Evolutionary conservation across 2,113 vertebrate genomes (phyloP).

Genomic region (Arvicanthis niloticus): DNA sequence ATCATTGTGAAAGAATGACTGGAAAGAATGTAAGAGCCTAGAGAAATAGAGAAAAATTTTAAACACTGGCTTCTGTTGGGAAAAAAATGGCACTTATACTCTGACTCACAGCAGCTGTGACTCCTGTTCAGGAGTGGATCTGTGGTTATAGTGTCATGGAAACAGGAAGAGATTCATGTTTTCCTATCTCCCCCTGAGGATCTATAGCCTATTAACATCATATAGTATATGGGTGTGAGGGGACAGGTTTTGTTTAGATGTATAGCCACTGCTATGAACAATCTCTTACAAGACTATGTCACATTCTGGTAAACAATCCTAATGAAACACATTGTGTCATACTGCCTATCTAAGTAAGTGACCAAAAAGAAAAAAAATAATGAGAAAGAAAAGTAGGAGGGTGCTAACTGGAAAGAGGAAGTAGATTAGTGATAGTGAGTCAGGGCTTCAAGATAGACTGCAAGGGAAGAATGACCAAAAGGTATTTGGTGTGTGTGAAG

Average conservation of each 20-base stretch:
- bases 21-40: too few species aligned
- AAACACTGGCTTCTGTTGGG: neutral
- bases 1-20: neutral
- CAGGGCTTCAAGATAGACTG: neutral
- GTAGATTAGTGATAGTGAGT: too few species aligned
- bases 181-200: neutral
- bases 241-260: too few species aligned
- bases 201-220: too few species aligned
- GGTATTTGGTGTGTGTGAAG: too few species aligned
- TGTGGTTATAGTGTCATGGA: neutral
- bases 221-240: neutral
- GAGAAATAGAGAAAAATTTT: neutral
- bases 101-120: neutral
- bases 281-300: neutral
- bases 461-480: neutral
- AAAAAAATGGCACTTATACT: accelerated
- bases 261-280: neutral
- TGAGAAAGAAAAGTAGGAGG: neutral
- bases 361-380: too few species aligned
- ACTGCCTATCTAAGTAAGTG: too few species aligned
- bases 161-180: too few species aligned
- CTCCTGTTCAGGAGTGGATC: neutral
- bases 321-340: neutral
- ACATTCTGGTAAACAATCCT: neutral
- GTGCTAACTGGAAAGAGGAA: neutral